Conservation (phyloP, 53 echinoderm and acorn worm species). For the Astropecten irregularis region DNA sequence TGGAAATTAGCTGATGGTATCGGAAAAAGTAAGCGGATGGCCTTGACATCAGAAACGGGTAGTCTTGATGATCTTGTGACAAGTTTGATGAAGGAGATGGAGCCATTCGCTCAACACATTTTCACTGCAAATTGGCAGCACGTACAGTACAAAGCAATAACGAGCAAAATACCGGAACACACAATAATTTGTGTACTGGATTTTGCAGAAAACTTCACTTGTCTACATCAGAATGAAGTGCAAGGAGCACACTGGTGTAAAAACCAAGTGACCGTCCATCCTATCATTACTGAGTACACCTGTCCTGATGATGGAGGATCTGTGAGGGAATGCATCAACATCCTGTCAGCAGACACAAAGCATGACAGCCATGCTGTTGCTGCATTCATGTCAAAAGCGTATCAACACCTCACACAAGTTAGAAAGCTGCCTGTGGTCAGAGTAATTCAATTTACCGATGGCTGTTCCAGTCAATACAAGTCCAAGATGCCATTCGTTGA, state of each 20-base stretch:
- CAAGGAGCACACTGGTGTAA: slow-evolving; percentile 42
- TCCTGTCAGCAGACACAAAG: background rate
- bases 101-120: slow-evolving; percentile 9
- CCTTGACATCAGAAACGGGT: slow-evolving; percentile 6
- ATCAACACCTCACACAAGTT: background rate
- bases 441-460: slow-evolving; percentile 34
- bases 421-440: background rate
- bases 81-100: slow-evolving; percentile 5
- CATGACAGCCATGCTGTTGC: slow-evolving; percentile 25
- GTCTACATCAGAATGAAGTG: slow-evolving; percentile 20
- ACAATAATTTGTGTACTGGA: slow-evolving; percentile 7
- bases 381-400: background rate
- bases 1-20: background rate
- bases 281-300: background rate
- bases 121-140: slow-evolving; percentile 43
- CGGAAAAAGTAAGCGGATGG: slow-evolving; percentile 13
- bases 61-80: background rate
- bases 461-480: slow-evolving; percentile 12
- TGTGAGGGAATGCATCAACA: slow-evolving; percentile 5
- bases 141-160: background rate
- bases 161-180: background rate
- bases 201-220: slow-evolving; percentile 20
- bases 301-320: background rate
- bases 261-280: slow-evolving; percentile 6
- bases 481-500: slow-evolving; percentile 27